Evolutionary conservation across 1,140 invertebrate genomes (phyloP).

Genomic region (Meloidogyne hapla): DNA sequence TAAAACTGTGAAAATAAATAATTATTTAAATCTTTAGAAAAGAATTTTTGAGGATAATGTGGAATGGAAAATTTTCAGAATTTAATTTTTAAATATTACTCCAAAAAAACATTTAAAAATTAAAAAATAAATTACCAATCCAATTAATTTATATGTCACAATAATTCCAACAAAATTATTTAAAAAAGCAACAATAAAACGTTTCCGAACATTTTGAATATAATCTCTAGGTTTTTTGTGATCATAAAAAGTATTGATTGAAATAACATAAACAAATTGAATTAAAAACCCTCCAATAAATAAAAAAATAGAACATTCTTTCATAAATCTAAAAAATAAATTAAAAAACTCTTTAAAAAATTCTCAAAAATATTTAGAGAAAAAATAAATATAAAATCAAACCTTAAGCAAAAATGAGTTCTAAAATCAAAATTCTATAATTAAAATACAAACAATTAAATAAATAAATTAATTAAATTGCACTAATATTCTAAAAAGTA

Average conservation of each 20-base stretch:
- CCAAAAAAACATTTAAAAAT: not conserved
- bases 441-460: no score
- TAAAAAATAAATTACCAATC: constrained; percentile 5
- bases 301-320: constrained; percentile 20
- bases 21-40: no score
- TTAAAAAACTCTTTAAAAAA: no score
- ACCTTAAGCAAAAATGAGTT: no score
- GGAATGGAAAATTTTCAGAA: no score
- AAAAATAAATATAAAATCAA: no score
- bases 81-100: no score
- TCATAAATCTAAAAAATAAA: not conserved
- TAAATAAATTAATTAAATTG: no score
- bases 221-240: constrained; percentile 10
- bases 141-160: constrained; percentile 17
- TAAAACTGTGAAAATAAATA: constrained; percentile 16
- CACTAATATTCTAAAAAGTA: no score
- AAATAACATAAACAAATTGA: constrained; percentile 32
- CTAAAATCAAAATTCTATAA: no score
- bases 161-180: constrained; percentile 25
- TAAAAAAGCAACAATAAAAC: constrained; percentile 30
- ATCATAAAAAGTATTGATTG: constrained; percentile 36
- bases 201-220: constrained; percentile 24
- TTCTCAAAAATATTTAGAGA: no score
- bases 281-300: constrained; percentile 23
- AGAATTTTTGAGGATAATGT: no score